phyloP scores from a whole-genome alignment of 2,113 vertebrate species.

The Danionella cerebrum region DNA sequence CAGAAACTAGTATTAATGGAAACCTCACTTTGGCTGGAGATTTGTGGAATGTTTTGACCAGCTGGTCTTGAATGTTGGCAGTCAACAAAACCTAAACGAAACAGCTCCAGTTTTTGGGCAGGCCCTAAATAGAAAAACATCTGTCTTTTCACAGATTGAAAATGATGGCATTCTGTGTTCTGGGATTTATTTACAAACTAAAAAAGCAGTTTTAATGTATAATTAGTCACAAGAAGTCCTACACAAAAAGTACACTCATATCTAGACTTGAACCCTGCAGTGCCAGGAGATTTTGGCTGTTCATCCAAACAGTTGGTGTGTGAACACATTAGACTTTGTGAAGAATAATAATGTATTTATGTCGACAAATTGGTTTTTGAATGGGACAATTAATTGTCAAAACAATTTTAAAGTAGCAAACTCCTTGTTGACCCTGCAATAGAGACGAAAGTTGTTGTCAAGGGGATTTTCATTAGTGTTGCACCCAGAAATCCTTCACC shows the following conservation, averaged over 20 bases:
- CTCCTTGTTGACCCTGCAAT: conserved; percentile 20
- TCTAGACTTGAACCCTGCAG: neutral
- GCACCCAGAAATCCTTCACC: neutral
- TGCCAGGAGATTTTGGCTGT: neutral
- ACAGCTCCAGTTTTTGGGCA: no score
- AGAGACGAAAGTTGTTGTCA: conserved; percentile 9
- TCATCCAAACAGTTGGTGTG: neutral
- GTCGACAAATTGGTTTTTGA: no score
- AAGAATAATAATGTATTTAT: neutral
- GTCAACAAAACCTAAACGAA: no score
- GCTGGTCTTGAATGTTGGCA: no score
- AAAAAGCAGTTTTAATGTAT: neutral
- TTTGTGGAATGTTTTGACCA: no score
- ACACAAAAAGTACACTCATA: no score
- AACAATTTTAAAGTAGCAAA: no score
- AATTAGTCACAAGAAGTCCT: neutral
- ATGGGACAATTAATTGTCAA: no score
- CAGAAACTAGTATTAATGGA: no score
- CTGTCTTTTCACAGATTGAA: no score
- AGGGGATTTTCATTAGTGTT: conserved; percentile 4
- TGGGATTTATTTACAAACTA: neutral
- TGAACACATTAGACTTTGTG: neutral
- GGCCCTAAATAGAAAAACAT: no score
- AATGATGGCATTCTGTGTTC: neutral
- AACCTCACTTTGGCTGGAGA: no score